Evolutionary conservation across 2,797 vertebrate species (phyloP).

Genomic region (Avahi laniger): DNA sequence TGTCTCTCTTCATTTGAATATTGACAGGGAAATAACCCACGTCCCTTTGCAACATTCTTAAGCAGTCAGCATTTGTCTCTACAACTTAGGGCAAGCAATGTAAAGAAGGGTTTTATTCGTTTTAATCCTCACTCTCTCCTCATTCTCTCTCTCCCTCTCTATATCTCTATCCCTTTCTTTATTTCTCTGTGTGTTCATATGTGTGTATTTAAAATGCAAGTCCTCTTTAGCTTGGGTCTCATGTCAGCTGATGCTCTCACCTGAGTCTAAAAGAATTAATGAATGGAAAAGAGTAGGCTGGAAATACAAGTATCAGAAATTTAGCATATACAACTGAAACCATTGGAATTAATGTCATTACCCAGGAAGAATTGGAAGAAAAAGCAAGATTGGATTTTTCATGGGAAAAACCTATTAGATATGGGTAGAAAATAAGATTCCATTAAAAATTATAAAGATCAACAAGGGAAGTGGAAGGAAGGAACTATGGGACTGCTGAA

Average conservation of each 20-base stretch:
- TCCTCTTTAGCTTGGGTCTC: background rate
- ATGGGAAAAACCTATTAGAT: background rate
- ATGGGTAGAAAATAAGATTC: background rate
- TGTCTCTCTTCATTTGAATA: background rate
- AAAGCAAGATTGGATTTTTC: background rate
- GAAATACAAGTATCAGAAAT: background rate
- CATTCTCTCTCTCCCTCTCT: background rate
- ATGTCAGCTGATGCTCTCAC: background rate
- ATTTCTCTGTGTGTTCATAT: background rate
- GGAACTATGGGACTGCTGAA: background rate
- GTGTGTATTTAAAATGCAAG: background rate
- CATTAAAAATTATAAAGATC: background rate
- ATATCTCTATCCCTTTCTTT: background rate
- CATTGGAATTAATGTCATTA: background rate
- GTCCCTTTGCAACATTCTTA: background rate
- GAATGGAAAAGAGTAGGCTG: background rate
- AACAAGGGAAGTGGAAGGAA: background rate
- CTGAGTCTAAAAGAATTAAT: background rate
- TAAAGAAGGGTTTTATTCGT: no score
- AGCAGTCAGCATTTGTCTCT: background rate
- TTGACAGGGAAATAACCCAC: fast-evolving
- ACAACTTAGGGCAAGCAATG: background rate
- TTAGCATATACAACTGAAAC: background rate
- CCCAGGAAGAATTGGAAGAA: background rate
- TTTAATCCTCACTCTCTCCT: background rate